Conservation (phyloP, 23 tunicate genomes). For the Clavelina lepadiformis region DNA sequence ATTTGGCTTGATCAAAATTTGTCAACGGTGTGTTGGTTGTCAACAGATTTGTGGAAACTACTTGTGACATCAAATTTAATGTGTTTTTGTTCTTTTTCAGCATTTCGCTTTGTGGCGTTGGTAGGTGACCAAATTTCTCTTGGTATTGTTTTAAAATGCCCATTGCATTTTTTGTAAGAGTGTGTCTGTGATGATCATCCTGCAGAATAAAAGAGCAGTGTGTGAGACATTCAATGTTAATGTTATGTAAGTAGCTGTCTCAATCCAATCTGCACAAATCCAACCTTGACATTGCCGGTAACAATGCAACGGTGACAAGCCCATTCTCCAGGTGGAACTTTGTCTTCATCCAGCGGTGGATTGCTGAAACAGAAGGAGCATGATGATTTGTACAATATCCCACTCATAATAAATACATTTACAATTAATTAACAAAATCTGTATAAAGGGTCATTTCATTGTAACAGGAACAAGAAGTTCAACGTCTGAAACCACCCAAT, state of each 20-base stretch:
- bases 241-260: not conserved
- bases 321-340: slow-evolving; percentile 87
- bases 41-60: too few species aligned
- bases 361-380: slow-evolving; percentile 40
- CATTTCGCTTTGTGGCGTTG: too few species aligned
- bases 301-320: slow-evolving; percentile 93
- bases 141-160: slow-evolving; percentile 34
- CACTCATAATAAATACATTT: too few species aligned
- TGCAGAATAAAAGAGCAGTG: slow-evolving; percentile 3
- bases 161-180: slow-evolving; percentile 59
- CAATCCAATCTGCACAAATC: not conserved
- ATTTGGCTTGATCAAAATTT: too few species aligned
- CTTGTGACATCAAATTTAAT: too few species aligned
- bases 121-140: not conserved
- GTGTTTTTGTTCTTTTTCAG: too few species aligned
- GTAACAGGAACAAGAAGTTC: too few species aligned
- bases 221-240: not conserved
- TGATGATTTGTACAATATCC: not conserved
- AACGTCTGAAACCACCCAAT: too few species aligned
- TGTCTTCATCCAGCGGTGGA: slow-evolving; percentile 85
- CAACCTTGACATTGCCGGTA: slow-evolving; percentile 67
- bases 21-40: too few species aligned
- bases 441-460: too few species aligned
- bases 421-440: too few species aligned
- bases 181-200: slow-evolving; percentile 79